Base-by-base conservation (phyloP, 2,113 vertebrate species). In the Nycticebus coucang region DNA sequence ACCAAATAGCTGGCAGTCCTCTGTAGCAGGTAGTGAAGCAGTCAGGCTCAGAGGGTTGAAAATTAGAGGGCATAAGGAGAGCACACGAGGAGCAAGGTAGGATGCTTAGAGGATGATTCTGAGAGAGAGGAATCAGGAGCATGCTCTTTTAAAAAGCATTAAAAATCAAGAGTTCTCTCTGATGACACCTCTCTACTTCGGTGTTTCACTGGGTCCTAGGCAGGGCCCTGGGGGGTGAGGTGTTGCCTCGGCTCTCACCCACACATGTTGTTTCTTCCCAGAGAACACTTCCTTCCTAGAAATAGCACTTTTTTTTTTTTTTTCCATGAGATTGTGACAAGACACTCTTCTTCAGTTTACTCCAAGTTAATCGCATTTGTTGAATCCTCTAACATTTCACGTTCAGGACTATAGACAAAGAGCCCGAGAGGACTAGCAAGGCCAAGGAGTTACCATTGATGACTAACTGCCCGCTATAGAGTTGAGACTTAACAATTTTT, bases 321-420 rank as follows among this genome's bases (percentile, higher is more conserved):
- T 75, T 85, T 33, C 60, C 69, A 68, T 13, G 45, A 87, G 30
- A 62, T 28, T 24, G 1, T 50, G 28, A 64, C 10, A 72, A 72
- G 53, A 41, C 5, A 66, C 53, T 30, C 30, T 64, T 62, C 30
- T 88, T 91, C 37, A 21, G 64, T 71, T 28, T 69, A 28, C 37
- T 89, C 60, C 33, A 71, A 45, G 86, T 71, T 15, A 66, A 78
- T 21, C 28, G 22, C 17, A 59, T 59, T 53, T 78, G 60, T 33
- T n/a, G 37, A 55, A 45, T 75, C 72, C 41, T 82, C 74, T 71
- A 66, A 55, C 2, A 30, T 81, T 37, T 71, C 59, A 28, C 2
- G 45, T 50, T 89, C 78, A 94, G 45, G 33, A 93, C 12, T 71
- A 35, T 24, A 45, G 78, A 74, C 88, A n/a, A 64, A 89, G 21